phyloP scores from a whole-genome alignment of 1,140 invertebrate species.

The Muscidifurax raptorellus region DNA sequence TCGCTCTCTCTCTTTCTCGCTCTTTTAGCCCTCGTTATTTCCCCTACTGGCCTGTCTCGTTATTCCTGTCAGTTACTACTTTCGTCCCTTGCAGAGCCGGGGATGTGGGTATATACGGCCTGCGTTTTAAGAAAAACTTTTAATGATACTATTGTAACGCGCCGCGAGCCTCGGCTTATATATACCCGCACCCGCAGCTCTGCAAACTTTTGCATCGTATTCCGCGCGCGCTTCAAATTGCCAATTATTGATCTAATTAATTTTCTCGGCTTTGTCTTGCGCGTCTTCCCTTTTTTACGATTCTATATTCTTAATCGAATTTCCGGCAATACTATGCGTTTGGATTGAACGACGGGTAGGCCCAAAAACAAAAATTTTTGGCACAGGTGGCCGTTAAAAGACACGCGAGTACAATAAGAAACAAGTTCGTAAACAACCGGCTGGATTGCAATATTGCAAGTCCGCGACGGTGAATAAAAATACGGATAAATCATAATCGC shows the following conservation, averaged over 20 bases:
- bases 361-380: no score
- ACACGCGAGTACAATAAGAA: no score
- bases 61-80: constrained; percentile 53
- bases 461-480: no score
- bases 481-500: not conserved
- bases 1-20: constrained; percentile 15
- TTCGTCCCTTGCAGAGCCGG: constrained; percentile 21
- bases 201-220: constrained; percentile 42
- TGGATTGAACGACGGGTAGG: no score
- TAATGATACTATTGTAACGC: constrained; percentile 53
- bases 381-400: no score
- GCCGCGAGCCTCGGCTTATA: not conserved
- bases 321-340: no score
- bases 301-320: no score
- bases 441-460: not conserved
- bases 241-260: constrained; percentile 51
- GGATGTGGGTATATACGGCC: constrained; percentile 1
- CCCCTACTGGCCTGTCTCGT: constrained; percentile 42
- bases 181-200: not conserved
- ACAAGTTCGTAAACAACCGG: no score
- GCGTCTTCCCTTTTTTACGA: no score
- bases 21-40: constrained; percentile 48
- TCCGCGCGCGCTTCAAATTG: constrained; percentile 39
- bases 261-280: constrained; percentile 12
- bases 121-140: constrained; percentile 53